phyloP scores from a whole-genome alignment of 64 coral and sea anemone species.

The Stichodactyla mertensii region DNA sequence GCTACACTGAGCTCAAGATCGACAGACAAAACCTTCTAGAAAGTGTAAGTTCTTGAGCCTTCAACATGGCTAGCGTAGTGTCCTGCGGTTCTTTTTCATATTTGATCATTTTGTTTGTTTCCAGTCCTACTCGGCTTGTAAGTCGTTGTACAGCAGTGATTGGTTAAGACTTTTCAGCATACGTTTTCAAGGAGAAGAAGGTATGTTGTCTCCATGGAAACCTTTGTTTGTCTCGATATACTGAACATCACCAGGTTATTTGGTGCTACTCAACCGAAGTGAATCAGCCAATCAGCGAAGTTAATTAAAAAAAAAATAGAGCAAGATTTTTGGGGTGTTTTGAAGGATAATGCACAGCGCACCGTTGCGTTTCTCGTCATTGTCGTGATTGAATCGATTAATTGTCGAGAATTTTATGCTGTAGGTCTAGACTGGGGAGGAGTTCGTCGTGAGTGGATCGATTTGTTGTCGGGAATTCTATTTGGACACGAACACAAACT shows the following conservation, averaged over 20 bases:
- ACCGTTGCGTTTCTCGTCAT: neutral
- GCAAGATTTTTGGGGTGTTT: too few relatives aligned
- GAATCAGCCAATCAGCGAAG: too few relatives aligned
- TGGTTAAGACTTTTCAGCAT: constrained; percentile 63
- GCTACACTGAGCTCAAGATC: constrained; percentile 53
- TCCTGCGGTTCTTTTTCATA: neutral
- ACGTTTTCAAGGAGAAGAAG: constrained; percentile 53
- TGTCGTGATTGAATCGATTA: too few relatives aligned
- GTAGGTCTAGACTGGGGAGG: constrained; percentile 79
- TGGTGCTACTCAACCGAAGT: too few relatives aligned
- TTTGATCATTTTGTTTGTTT: neutral
- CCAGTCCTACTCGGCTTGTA: constrained; percentile 70
- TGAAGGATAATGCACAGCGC: neutral
- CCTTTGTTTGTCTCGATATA: neutral
- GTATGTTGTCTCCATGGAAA: neutral
- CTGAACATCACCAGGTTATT: neutral
- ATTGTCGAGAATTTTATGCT: neutral
- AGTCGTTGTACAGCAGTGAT: constrained; percentile 47
- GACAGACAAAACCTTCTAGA: constrained; percentile 66
- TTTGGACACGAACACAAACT: constrained; percentile 85
- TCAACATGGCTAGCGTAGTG: neutral
- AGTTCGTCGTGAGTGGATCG: constrained; percentile 63
- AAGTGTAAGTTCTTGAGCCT: constrained; percentile 63
- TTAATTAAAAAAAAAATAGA: too few relatives aligned
- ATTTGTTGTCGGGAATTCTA: constrained; percentile 60